These are phyloP conservation scores for Melieria picta DNA, from an alignment of 2,888 invertebrate species.

Conservation along the genomic window DNA sequence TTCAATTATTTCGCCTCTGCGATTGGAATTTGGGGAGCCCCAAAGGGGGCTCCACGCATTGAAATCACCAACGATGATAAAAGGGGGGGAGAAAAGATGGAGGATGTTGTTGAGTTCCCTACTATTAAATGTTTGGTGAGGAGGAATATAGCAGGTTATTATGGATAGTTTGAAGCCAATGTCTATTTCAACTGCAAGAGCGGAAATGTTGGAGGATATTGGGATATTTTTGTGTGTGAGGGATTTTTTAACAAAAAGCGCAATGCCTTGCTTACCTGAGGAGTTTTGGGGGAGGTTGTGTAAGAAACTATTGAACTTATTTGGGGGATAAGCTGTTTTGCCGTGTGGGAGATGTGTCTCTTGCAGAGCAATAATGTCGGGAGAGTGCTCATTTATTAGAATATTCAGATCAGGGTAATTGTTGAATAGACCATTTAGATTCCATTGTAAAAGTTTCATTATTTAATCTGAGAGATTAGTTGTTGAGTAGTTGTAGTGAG, in stretches of 20 bases:
- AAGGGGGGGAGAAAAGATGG: neutral
- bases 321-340: constrained; percentile 10
- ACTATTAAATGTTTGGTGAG: constrained; percentile 2
- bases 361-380: constrained; percentile 5
- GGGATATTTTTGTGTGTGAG: neutral
- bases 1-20: no score
- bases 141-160: constrained; percentile 6
- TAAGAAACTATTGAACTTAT: constrained; percentile 8
- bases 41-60: neutral
- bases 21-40: no score
- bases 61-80: neutral
- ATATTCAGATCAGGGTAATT: constrained; percentile 4
- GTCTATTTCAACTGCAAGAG: no score
- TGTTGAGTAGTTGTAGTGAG: no score
- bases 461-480: no score
- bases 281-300: neutral
- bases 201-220: no score
- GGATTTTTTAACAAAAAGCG: neutral
- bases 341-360: neutral
- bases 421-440: no score
- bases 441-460: no score
- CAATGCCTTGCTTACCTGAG: neutral
- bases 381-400: neutral
- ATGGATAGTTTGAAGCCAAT: neutral
- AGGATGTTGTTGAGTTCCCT: no score